Base-by-base conservation (phyloP, 2,888 invertebrate species). In the Leptopilina drosophilae region DNA sequence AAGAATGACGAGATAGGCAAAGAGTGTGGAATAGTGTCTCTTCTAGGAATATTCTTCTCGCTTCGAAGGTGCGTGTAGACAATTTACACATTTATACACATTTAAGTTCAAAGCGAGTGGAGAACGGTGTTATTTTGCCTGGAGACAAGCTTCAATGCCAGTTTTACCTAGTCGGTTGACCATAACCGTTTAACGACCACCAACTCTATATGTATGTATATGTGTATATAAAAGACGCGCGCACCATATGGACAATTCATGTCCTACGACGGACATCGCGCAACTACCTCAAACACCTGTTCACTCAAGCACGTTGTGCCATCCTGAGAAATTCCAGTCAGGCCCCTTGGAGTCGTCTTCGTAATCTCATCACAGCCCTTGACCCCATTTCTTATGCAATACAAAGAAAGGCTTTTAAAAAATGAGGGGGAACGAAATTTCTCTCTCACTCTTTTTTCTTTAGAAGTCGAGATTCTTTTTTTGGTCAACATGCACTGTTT, bases 191-290 rank as follows among this genome's bases (percentile, higher is more conserved):
- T 82, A 76, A 77, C 77, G 33, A 33, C 33, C 33, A 33, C 33
- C 33, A 33, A 33, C 33, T 33, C 33, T 33, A 3, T 33, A 3
- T 33, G 33, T 33, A 33, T 33, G 5, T 33, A 33, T 33, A 33
- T 33, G 5, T 33, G 3, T 33, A 33, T 33, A 33, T 33, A 33
- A 33, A 33, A 76, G 80, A 46, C 46, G 20, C 20, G 20, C 20
- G 20, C 20, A 80, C 83, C 83, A 84, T 83, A 84, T 84, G 83
- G 82, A 76, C 77, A 77, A 84, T 80, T 62, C 81, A 80, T 84
- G 83, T 82, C 81, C 78, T 80, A 79, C 83, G 82, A 64, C 77
- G 80, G 80, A 84, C 82, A 77, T 81, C 75, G 81, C 80, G 46
- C 40, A 80, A 69, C 46, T n/a, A 46, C 80, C 69, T 75, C 76